phyloP scores from a whole-genome alignment of 2,113 vertebrate genomes.

The Oostethus manadensis region DNA sequence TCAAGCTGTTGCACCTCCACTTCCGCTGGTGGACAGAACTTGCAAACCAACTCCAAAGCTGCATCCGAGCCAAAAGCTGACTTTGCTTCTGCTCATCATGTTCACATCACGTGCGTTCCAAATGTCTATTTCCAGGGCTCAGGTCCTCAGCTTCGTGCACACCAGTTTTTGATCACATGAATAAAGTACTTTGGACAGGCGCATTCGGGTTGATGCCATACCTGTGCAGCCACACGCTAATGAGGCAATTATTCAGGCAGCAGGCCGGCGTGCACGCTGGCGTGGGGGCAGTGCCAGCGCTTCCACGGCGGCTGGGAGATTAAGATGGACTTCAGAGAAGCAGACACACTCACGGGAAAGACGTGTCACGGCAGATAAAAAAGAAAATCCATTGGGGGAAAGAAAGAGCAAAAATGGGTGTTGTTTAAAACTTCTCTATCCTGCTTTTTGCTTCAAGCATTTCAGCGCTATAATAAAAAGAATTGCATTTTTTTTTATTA shows the following conservation, averaged over 20 bases:
- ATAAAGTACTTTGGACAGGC: slow-evolving; percentile 62
- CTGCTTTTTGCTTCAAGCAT: background rate
- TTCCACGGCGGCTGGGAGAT: slow-evolving; percentile 44
- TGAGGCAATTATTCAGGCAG: slow-evolving; percentile 72
- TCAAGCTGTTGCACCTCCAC: background rate
- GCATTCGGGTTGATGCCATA: slow-evolving; percentile 59
- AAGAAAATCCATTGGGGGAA: slow-evolving; percentile 48
- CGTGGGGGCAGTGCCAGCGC: slow-evolving; percentile 12
- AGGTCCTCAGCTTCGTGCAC: slow-evolving; percentile 43
- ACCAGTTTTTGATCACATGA: slow-evolving; percentile 59
- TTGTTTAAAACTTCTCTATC: slow-evolving; percentile 5
- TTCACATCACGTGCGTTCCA: slow-evolving; percentile 47
- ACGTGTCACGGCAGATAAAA: slow-evolving; percentile 71
- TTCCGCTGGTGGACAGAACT: too few species aligned
- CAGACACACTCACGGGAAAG: slow-evolving; percentile 63
- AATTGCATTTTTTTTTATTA: too few species aligned
- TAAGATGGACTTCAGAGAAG: slow-evolving; percentile 66
- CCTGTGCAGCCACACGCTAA: slow-evolving; percentile 63
- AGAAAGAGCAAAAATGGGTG: slow-evolving; percentile 39
- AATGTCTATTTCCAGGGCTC: slow-evolving; percentile 53
- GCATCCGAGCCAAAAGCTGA: slow-evolving; percentile 38
- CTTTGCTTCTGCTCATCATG: slow-evolving; percentile 30
- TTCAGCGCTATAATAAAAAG: too few species aligned
- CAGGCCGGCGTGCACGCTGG: slow-evolving; percentile 48
- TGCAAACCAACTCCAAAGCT: slow-evolving; percentile 29